These are phyloP conservation scores for Synergus gifuensis DNA, from an alignment of 2,888 invertebrate species.

Conservation along the genomic window DNA sequence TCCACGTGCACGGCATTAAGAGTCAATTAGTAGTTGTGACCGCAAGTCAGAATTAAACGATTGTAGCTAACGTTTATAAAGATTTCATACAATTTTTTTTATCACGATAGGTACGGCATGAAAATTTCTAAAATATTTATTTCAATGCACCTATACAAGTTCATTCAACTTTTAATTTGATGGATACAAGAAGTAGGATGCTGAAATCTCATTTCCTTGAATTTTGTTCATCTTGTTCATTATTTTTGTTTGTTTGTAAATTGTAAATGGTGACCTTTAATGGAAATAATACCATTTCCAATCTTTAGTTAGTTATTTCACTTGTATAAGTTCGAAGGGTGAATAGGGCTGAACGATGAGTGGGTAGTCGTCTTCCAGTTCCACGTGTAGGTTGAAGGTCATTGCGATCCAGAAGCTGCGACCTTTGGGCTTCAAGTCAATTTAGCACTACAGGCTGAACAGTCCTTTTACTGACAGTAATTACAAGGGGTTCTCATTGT, in stretches of 20 bases:
- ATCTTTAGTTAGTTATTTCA: not conserved
- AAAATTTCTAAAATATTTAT: not conserved
- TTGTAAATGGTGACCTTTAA: too few relatives aligned
- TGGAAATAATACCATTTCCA: not conserved
- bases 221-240: too few relatives aligned
- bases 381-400: conserved; percentile 34
- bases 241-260: too few relatives aligned
- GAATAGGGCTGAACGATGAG: conserved; percentile 32
- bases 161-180: too few relatives aligned
- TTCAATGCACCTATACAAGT: not conserved
- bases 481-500: conserved; percentile 18
- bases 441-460: conserved; percentile 32
- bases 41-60: conserved; percentile 33
- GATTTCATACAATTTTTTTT: not conserved
- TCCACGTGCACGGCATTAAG: conserved; percentile 37
- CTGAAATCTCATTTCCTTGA: too few relatives aligned
- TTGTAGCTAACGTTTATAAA: conserved; percentile 12
- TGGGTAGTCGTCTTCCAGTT: conserved; percentile 29
- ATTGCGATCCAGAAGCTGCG: conserved; percentile 30
- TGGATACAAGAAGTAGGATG: too few relatives aligned
- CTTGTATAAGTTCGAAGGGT: conserved; percentile 19
- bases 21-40: conserved; percentile 37
- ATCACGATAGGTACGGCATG: not conserved
- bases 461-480: conserved; percentile 4
- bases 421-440: conserved; percentile 32